phyloP scores from a whole-genome alignment of 2,113 vertebrate genomes.

The Chauna torquata region DNA sequence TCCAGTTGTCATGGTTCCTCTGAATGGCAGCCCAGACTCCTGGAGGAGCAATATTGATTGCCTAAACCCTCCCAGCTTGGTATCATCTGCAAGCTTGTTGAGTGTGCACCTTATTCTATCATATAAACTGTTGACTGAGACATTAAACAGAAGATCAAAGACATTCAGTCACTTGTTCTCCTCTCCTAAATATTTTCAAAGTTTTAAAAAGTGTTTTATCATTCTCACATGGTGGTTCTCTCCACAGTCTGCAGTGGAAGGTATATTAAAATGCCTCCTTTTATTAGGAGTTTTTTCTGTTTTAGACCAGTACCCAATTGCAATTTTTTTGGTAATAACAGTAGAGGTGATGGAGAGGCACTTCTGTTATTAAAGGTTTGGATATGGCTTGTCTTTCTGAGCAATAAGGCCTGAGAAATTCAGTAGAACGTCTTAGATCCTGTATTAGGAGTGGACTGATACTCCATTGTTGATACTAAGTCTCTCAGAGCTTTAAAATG shows the following conservation, averaged over 20 bases:
- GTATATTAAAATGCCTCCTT: background rate
- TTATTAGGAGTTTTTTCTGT: background rate
- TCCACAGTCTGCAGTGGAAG: background rate
- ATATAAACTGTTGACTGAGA: background rate
- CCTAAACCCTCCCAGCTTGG: background rate
- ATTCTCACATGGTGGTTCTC: background rate
- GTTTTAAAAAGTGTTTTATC: background rate
- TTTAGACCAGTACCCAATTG: background rate
- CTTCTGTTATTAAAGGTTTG: background rate
- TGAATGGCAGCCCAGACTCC: background rate
- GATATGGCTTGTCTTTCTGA: background rate
- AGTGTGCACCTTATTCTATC: accelerated
- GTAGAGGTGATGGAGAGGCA: background rate
- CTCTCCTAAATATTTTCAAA: background rate
- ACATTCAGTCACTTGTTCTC: background rate
- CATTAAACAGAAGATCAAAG: background rate
- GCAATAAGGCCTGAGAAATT: background rate
- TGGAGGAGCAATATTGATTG: background rate
- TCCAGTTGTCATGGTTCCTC: background rate
- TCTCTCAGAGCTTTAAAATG: background rate
- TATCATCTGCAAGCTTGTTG: background rate
- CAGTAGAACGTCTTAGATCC: background rate
- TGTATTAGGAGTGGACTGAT: background rate
- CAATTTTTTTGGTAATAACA: background rate
- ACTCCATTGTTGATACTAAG: background rate